Evolutionary conservation across 2,888 invertebrate genomes (phyloP).

Genomic region (Apodemia zela): DNA sequence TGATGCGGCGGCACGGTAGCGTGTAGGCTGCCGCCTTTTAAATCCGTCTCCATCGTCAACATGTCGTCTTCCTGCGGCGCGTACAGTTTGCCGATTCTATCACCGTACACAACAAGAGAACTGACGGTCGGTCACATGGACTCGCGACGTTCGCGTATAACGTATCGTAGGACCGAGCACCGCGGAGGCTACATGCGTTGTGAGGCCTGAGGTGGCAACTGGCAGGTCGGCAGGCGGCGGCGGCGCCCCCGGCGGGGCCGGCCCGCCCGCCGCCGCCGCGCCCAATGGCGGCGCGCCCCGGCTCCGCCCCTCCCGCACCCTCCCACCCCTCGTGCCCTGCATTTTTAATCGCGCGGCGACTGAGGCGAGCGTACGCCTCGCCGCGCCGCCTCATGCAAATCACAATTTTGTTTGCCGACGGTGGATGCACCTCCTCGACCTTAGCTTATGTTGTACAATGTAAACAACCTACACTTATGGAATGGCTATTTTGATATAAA

Average conservation of each 20-base stretch:
- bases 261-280: constrained; percentile 35
- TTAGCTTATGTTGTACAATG: constrained; percentile 59
- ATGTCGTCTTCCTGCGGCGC: constrained; percentile 91
- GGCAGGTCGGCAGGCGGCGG: constrained; percentile 59
- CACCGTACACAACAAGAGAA: constrained; percentile 74
- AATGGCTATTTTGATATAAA: constrained; percentile 28
- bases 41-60: constrained; percentile 95
- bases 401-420: constrained; percentile 76
- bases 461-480: constrained; percentile 35
- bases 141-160: constrained; percentile 62
- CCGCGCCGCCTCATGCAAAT: constrained; percentile 67
- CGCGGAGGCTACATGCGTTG: constrained; percentile 75
- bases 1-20: constrained; percentile 93
- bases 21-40: constrained; percentile 93
- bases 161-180: constrained; percentile 70
- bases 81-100: constrained; percentile 88
- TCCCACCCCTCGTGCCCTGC: constrained; percentile 69
- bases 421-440: constrained; percentile 60
- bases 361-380: constrained; percentile 64
- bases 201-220: constrained; percentile 51
- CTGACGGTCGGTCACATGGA: constrained; percentile 76
- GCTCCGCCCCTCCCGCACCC: constrained; percentile 62
- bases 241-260: constrained; percentile 46
- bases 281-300: constrained; percentile 44
- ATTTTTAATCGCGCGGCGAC: constrained; percentile 76